Conservation (phyloP, 2,888 invertebrate genomes). For the Hydroisotoma schaefferi region DNA sequence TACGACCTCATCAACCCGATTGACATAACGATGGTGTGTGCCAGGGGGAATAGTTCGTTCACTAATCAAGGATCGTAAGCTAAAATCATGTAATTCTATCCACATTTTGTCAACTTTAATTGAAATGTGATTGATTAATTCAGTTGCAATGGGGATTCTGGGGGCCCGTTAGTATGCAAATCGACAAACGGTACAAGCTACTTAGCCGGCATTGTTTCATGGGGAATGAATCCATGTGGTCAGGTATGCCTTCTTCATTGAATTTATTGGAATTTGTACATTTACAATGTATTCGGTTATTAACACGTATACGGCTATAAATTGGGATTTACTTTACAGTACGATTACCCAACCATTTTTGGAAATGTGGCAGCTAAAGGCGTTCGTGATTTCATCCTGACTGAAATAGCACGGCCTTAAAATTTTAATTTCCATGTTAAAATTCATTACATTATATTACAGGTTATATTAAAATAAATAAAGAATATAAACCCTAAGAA, state of each 20-base stretch:
- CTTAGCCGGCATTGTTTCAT: slow-evolving; percentile 54
- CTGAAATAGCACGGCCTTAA: slow-evolving; percentile 1
- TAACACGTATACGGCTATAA: too few species aligned
- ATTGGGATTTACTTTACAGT: not conserved
- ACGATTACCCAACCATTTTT: slow-evolving; percentile 6
- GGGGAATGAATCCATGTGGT: slow-evolving; percentile 49
- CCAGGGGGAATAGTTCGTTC: slow-evolving; percentile 5
- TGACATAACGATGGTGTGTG: slow-evolving; percentile 36
- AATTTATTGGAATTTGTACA: too few species aligned
- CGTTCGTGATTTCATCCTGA: not conserved
- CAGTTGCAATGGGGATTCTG: slow-evolving; percentile 52
- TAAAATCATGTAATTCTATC: not conserved
- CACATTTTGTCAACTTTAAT: not conserved
- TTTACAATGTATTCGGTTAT: too few species aligned
- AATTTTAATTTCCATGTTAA: too few species aligned
- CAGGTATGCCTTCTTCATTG: not conserved
- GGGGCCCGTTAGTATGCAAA: slow-evolving; percentile 52
- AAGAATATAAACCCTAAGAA: too few species aligned
- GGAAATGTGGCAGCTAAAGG: not conserved
- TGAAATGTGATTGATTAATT: not conserved
- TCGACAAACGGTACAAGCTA: slow-evolving; percentile 33
- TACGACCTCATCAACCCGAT: slow-evolving; percentile 38
- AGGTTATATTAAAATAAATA: too few species aligned
- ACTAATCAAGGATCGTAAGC: slow-evolving; percentile 14
- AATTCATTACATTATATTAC: too few species aligned